Percentiles rank a stretch among this genome's conserved stretches.
Evolutionary conservation across 2,113 vertebrate genomes (phyloP).

Genomic region (Maylandia zebra): DNA sequence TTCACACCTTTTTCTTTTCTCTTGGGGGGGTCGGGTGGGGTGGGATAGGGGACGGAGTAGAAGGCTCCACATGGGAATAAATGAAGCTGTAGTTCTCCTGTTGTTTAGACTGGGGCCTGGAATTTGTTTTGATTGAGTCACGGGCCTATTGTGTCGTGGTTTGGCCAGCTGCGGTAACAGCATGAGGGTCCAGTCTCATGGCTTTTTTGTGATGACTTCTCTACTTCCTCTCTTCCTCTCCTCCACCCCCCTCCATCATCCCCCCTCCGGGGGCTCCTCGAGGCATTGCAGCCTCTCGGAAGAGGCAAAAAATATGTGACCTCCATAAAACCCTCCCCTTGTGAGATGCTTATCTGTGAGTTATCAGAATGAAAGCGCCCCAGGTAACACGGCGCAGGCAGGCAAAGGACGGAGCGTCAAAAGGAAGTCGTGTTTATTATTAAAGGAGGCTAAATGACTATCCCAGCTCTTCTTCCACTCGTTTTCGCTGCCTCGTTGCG

Average conservation of each 20-base stretch:
- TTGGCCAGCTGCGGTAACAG: conserved; percentile 60
- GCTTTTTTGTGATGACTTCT: conserved; percentile 64
- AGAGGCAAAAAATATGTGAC: conserved; percentile 7
- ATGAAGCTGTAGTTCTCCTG: not conserved
- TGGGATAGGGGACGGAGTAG: not conserved
- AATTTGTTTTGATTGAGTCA: conserved; percentile 59
- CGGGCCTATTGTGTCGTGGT: conserved; percentile 54
- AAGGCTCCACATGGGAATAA: conserved; percentile 9
- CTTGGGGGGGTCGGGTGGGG: not conserved
- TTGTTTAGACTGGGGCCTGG: conserved; percentile 61
- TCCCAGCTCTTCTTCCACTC: not conserved
- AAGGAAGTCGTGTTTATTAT: conserved; percentile 25
- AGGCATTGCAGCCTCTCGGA: not conserved
- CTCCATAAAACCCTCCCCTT: conserved; percentile 16
- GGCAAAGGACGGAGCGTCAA: conserved; percentile 1
- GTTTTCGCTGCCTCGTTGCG: not conserved
- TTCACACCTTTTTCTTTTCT: not conserved
- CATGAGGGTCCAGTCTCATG: conserved; percentile 57
- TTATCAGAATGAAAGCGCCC: conserved; percentile 20
- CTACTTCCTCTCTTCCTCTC: conserved; percentile 53
- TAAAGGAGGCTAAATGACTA: not conserved
- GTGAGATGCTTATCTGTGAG: conserved; percentile 34
- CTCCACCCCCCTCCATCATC: not conserved
- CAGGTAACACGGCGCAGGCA: conserved; percentile 19
- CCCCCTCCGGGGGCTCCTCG: not conserved